Percentiles rank a stretch among this genome's conserved stretches.
Evolutionary conservation across 2,888 invertebrate genomes (phyloP).

Genomic region (Vannuccia rotundouncinata): DNA sequence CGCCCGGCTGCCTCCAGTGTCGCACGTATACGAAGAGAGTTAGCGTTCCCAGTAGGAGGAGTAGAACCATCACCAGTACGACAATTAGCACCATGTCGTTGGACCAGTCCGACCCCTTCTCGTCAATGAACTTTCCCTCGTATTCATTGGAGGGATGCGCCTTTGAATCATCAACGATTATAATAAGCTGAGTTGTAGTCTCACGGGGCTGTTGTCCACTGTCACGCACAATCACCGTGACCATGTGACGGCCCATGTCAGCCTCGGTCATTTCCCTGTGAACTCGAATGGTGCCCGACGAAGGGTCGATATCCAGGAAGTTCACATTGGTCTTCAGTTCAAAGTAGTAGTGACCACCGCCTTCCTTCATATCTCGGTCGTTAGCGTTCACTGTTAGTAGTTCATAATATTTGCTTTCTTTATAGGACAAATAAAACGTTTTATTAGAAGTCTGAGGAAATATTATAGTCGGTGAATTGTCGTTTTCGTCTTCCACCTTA

Average conservation of each 20-base stretch:
- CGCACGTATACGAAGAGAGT: conserved; percentile 36
- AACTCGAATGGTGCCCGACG: conserved; percentile 27
- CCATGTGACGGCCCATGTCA: conserved; percentile 22
- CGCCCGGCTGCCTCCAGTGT: conserved; percentile 35
- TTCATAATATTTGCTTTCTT: not conserved
- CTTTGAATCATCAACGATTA: conserved; percentile 29
- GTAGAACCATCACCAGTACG: conserved; percentile 29
- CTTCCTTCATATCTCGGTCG: conserved; percentile 25
- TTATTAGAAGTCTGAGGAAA: conserved; percentile 36
- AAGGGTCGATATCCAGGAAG: conserved; percentile 31
- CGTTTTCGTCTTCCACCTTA: conserved; percentile 36
- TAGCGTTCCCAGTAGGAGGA: conserved; percentile 32
- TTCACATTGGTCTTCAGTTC: conserved; percentile 9
- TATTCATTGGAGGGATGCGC: not conserved
- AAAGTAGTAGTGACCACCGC: conserved; percentile 29
- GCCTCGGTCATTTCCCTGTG: not conserved
- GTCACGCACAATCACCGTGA: conserved; percentile 32
- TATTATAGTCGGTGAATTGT: conserved; percentile 37
- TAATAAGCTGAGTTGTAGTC: conserved; percentile 14
- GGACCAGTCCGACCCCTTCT: not conserved
- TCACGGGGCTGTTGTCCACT: conserved; percentile 17
- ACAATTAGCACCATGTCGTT: conserved; percentile 25
- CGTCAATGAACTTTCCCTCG: conserved; percentile 4
- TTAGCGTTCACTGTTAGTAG: conserved; percentile 36
- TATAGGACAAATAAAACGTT: conserved; percentile 37